Evolutionary conservation across 1,140 invertebrate species (phyloP), one percentile per base, ranked within the genome.

Genomic region (Leptopilina boulardi): DNA sequence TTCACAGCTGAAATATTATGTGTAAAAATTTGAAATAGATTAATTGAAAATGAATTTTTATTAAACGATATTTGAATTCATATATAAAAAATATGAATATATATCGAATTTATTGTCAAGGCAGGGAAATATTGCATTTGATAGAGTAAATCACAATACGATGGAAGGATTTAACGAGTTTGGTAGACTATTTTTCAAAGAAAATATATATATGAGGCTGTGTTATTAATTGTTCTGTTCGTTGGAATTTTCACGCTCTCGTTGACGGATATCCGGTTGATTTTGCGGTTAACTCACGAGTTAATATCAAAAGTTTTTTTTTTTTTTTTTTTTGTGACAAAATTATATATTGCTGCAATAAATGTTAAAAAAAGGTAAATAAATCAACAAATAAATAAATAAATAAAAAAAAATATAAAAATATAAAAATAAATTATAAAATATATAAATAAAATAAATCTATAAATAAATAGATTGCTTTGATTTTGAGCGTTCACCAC

Each of bases 151-250:
- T 66, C 23, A 66, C 21, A 66, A 26, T 15, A 15, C 9, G 23
- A 15, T 54, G 19, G n/a, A 30, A 26, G 26, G 19, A 59, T 59
- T 26, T 59, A 59, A 38, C 34, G 56, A 11, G 56, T 23, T 26
- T 8, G 56, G 23, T 59, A 59, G n/a, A n/a, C 26, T 59, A 59
- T 59, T 59, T 59, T 59, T 26, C 56, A 59, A 59, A 59, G 9
- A 38, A 38, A 38, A 38, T 8, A 38, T 38, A 26, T 59, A 21
- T 59, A 59, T 59, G 21, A 26, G 1, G 2, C 21, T 26, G 21
- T 26, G 21, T 59, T 59, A 59, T 59, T 26, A 59, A 51, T 51
- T 51, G 47, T 47, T 4, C 26, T 30, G 13, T 47, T 47, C 15
- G 44, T 18, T 18, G 4, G n/a, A 15, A 26, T 15, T 26, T 13